A percentile compares a stretch with the other conserved stretches of the same genome.
Conservation (phyloP, 2,797 vertebrate genomes). For the Oophaga sylvatica region DNA sequence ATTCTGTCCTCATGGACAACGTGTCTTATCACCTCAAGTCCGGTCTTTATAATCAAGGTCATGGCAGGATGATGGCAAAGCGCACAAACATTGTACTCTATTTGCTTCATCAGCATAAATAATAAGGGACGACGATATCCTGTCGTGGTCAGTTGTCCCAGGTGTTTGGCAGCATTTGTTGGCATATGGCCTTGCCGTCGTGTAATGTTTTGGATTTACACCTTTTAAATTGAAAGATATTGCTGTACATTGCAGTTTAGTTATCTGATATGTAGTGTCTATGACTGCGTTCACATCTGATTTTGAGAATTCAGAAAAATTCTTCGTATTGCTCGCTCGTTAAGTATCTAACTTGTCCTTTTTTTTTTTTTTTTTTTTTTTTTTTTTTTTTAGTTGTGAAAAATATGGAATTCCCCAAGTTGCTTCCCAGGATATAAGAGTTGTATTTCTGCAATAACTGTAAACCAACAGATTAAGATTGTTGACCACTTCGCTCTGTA, state of each 20-base stretch:
- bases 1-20: constrained; percentile 16
- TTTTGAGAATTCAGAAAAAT: neutral
- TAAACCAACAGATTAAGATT: no score
- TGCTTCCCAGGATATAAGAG: no score
- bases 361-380: no score
- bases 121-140: neutral
- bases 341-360: no score
- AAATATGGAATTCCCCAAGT: no score
- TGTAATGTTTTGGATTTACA: neutral
- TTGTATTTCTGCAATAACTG: no score
- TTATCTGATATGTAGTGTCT: neutral
- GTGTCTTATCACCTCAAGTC: constrained; percentile 39
- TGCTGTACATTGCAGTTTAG: neutral
- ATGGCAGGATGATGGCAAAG: constrained; percentile 31
- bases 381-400: no score
- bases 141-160: neutral
- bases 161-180: neutral
- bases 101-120: constrained; percentile 39
- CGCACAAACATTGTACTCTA: constrained; percentile 4
- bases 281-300: neutral
- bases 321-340: no score
- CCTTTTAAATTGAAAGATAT: neutral
- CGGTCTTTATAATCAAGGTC: constrained; percentile 51
- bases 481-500: no score
- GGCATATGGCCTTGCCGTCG: neutral